Conservation (phyloP, 2,113 vertebrate genomes). For the Thamnophis sirtalis region DNA sequence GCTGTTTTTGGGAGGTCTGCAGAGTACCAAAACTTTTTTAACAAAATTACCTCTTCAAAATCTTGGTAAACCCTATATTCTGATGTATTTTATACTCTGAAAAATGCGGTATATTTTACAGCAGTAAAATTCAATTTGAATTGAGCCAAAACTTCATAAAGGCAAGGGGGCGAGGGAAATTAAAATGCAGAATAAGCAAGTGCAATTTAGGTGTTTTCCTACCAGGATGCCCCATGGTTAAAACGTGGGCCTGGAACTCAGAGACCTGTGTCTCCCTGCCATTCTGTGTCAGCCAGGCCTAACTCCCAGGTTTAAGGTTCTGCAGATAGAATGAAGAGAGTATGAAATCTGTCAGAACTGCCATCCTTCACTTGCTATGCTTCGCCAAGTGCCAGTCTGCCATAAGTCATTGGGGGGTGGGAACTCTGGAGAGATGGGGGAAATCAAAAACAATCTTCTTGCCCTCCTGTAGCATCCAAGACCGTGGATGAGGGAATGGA, state of each 20-base stretch:
- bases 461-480: background rate
- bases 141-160: background rate
- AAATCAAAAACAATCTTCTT: background rate
- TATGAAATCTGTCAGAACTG: background rate
- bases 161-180: fast-evolving
- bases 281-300: background rate
- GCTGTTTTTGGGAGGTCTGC: too few relatives aligned
- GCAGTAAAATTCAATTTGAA: background rate
- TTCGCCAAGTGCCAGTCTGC: background rate
- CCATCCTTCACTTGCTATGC: background rate
- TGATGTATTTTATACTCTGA: too few relatives aligned
- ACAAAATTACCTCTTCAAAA: too few relatives aligned
- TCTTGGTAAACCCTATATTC: too few relatives aligned
- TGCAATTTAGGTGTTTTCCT: background rate
- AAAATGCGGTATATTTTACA: too few relatives aligned
- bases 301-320: background rate
- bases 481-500: too few relatives aligned
- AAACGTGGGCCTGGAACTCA: background rate
- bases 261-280: background rate
- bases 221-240: background rate
- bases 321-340: background rate
- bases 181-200: background rate
- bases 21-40: too few relatives aligned
- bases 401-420: background rate
- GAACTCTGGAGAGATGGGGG: background rate